phyloP scores from a whole-genome alignment of 2,113 vertebrate species.

The Abramis brama region DNA sequence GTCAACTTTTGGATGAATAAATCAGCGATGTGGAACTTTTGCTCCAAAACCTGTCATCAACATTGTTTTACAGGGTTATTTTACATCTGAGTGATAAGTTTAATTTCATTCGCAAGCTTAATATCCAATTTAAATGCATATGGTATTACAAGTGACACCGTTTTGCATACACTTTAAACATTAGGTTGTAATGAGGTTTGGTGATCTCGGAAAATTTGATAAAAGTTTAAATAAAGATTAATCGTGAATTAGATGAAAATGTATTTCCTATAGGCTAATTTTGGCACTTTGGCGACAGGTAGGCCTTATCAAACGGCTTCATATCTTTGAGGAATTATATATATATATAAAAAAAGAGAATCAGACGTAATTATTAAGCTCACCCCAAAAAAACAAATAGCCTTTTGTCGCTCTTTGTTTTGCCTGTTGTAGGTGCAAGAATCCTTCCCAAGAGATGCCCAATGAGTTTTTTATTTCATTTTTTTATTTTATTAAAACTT shows the following conservation, averaged over 20 bases:
- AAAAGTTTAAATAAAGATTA: constrained; percentile 60
- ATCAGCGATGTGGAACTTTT: constrained; percentile 40
- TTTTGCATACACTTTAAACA: constrained; percentile 50
- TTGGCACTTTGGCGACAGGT: neutral
- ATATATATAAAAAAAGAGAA: neutral
- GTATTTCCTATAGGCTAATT: neutral
- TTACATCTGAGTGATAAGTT: constrained; percentile 51
- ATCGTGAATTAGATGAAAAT: constrained; percentile 55
- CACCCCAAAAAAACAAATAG: neutral
- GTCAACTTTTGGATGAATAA: constrained; percentile 38
- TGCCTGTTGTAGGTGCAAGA: no score
- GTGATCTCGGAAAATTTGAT: neutral
- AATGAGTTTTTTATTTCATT: neutral
- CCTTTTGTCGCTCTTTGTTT: no score
- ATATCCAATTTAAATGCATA: constrained; percentile 59
- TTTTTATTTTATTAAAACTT: neutral
- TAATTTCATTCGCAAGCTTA: constrained; percentile 48
- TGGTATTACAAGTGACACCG: constrained; percentile 29
- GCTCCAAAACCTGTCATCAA: neutral
- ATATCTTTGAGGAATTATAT: neutral
- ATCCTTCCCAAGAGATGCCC: no score
- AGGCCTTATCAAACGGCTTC: neutral
- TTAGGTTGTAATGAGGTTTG: constrained; percentile 39
- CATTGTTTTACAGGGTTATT: constrained; percentile 47
- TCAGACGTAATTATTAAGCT: neutral